These are phyloP conservation scores for Struthio camelus DNA, from an alignment of 2,113 vertebrate genomes.

Conservation along the genomic window DNA sequence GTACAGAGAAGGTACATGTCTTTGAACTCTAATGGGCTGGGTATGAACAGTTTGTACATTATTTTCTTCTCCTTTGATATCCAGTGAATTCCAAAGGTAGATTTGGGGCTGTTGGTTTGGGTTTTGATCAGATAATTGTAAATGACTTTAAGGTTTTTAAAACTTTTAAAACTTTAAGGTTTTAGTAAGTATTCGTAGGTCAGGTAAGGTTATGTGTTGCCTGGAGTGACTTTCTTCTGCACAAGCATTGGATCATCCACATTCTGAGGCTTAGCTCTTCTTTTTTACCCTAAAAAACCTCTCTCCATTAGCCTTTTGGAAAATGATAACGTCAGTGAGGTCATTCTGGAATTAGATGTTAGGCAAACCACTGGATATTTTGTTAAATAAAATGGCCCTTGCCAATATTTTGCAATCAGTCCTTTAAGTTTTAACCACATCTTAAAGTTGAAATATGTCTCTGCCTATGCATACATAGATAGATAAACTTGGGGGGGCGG, in stretches of 20 bases:
- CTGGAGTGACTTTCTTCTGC: slow-evolving; percentile 24
- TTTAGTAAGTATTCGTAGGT: not conserved
- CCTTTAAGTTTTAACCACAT: slow-evolving; percentile 35
- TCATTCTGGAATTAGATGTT: slow-evolving; percentile 49
- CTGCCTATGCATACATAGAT: not conserved
- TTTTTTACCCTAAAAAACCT: slow-evolving; percentile 47
- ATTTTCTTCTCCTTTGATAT: not conserved
- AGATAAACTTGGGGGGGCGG: slow-evolving; percentile 12
- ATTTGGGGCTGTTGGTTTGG: not conserved
- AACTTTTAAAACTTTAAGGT: not conserved
- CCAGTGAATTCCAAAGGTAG: not conserved
- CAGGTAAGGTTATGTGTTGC: slow-evolving; percentile 18
- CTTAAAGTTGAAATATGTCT: slow-evolving; percentile 23
- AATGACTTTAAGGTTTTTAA: not conserved
- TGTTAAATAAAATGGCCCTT: slow-evolving; percentile 29
- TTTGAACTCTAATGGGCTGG: not conserved
- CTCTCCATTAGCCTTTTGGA: slow-evolving; percentile 26
- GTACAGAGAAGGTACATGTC: not conserved
- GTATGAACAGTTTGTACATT: not conserved
- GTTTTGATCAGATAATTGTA: not conserved
- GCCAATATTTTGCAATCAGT: slow-evolving; percentile 44
- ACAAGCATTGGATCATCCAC: not conserved
- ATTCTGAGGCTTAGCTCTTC: slow-evolving; percentile 32
- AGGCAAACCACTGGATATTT: slow-evolving; percentile 41
- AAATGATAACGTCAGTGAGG: slow-evolving; percentile 46